Evolutionary conservation across 1,140 invertebrate genomes (phyloP).

Genomic region (Hetaerina americana): DNA sequence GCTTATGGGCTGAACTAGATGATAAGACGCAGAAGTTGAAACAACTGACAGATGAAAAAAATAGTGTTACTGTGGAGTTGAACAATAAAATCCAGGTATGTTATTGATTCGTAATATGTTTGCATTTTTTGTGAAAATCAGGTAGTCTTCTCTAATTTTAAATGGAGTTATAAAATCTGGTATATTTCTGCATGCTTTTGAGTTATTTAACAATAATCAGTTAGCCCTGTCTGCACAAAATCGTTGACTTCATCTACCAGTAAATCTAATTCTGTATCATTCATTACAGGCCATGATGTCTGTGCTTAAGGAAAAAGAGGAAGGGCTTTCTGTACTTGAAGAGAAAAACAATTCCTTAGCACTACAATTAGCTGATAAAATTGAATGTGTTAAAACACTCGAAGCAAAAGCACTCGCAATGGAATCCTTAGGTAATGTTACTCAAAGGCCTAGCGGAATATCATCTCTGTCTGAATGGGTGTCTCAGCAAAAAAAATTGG

Average conservation of each 20-base stretch:
- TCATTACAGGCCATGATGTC: background rate
- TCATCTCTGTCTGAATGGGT: too few relatives aligned
- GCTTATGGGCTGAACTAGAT: background rate
- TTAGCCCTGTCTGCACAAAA: too few relatives aligned
- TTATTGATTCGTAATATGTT: too few relatives aligned
- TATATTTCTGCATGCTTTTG: background rate
- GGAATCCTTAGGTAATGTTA: background rate
- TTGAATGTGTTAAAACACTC: background rate
- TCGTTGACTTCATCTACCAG: too few relatives aligned
- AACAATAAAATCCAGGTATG: background rate
- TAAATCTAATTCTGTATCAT: too few relatives aligned
- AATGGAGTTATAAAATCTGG: background rate
- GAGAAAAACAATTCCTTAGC: background rate
- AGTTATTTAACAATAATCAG: background rate
- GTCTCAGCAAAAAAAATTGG: too few relatives aligned
- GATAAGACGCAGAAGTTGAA: background rate
- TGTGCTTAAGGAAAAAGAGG: background rate
- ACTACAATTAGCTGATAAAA: background rate
- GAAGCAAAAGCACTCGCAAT: background rate
- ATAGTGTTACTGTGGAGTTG: background rate
- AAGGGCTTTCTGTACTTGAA: background rate
- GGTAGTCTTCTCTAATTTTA: background rate
- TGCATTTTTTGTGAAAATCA: too few relatives aligned
- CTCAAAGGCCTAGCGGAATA: background rate
- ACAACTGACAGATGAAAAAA: background rate